Percentiles rank a stretch among this genome's conserved stretches.
Conservation (phyloP, 2,797 vertebrate genomes). For the Morelia viridis region DNA sequence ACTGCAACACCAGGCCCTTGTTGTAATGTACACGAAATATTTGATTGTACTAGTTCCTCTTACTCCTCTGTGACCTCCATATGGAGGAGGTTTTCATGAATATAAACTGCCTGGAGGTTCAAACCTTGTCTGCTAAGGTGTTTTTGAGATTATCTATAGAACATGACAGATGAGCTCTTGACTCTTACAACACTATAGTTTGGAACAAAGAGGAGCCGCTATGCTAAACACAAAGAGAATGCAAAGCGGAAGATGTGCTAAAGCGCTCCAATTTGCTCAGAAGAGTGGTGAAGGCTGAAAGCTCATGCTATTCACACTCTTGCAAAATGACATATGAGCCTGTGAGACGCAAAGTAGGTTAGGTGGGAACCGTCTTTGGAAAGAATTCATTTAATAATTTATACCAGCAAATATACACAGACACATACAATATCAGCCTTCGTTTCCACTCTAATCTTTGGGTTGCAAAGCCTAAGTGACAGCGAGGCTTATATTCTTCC, state of each 20-base stretch:
- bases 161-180: conserved; percentile 66
- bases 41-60: conserved; percentile 60
- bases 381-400: conserved; percentile 44
- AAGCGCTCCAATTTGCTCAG: conserved; percentile 62
- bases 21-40: conserved; percentile 57
- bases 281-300: conserved; percentile 52
- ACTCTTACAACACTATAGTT: conserved; percentile 52
- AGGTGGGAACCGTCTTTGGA: conserved; percentile 39
- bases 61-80: conserved; percentile 60
- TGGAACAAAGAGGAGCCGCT: conserved; percentile 64
- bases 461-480: conserved; percentile 1
- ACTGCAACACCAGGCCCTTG: conserved; percentile 29
- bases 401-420: conserved; percentile 38
- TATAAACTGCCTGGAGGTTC: conserved; percentile 62
- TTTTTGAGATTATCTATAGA: conserved; percentile 66
- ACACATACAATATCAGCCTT: conserved; percentile 15
- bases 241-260: conserved; percentile 46
- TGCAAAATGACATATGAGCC: conserved; percentile 56
- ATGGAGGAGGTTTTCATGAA: conserved; percentile 61
- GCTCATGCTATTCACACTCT: conserved; percentile 56
- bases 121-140: conserved; percentile 63
- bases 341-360: conserved; percentile 29
- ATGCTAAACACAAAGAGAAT: conserved; percentile 58
- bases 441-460: conserved; percentile 14
- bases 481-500: background rate